phyloP scores from a whole-genome alignment of 2,113 vertebrate genomes.

The Sclerurus mexicanus region DNA sequence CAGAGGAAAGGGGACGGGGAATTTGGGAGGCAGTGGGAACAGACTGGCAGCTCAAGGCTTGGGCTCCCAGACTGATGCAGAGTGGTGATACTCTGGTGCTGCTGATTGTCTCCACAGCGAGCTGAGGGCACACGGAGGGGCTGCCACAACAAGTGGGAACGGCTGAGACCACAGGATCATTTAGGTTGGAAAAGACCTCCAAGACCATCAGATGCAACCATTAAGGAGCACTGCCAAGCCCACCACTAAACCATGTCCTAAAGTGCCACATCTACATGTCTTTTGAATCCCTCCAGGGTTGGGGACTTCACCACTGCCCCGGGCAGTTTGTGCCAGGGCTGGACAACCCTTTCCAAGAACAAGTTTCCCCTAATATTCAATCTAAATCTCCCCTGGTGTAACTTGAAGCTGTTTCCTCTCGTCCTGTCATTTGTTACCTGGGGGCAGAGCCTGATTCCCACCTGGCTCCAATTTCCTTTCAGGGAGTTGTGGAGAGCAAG shows the following conservation, averaged over 20 bases:
- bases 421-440: background rate
- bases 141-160: fast-evolving
- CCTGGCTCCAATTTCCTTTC: background rate
- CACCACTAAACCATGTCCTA: background rate
- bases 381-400: background rate
- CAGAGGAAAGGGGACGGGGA: background rate
- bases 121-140: fast-evolving
- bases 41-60: background rate
- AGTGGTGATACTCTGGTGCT: fast-evolving
- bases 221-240: background rate
- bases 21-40: background rate
- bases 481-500: background rate
- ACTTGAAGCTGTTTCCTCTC: background rate
- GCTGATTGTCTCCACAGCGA: fast-evolving
- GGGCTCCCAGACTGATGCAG: background rate
- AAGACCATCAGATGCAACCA: no score
- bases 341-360: background rate
- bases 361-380: background rate
- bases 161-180: background rate
- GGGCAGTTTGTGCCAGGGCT: background rate
- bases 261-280: background rate
- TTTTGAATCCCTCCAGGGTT: background rate
- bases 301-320: background rate
- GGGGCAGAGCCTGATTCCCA: background rate
- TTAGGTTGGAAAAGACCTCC: background rate